A percentile compares a stretch with the other conserved stretches of the same genome.
Conservation (phyloP, 2,888 invertebrate species). For the Bellardia pandia region DNA sequence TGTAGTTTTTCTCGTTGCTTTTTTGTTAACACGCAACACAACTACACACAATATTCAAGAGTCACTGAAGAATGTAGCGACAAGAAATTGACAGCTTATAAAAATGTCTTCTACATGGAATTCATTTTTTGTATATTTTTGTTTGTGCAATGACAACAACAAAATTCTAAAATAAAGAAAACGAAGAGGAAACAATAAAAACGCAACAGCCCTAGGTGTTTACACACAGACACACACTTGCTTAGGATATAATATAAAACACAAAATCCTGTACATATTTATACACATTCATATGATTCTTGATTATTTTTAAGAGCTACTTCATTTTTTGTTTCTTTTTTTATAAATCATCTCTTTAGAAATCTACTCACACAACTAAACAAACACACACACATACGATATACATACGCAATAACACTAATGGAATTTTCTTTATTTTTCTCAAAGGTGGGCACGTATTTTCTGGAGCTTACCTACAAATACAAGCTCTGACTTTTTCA, state of each 20-base stretch:
- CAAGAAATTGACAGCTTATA: slow-evolving; percentile 82
- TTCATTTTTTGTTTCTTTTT: slow-evolving; percentile 35
- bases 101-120: slow-evolving; percentile 74
- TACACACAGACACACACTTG: background rate
- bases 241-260: background rate
- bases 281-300: slow-evolving; percentile 29
- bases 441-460: slow-evolving; percentile 64
- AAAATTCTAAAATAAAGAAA: slow-evolving; percentile 30
- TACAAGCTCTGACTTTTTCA: slow-evolving; percentile 41
- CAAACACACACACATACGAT: background rate
- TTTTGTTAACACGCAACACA: background rate
- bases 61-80: slow-evolving; percentile 69
- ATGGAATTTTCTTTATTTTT: slow-evolving; percentile 40
- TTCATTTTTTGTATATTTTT: background rate
- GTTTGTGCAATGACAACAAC: slow-evolving; percentile 15
- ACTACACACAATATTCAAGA: slow-evolving; percentile 41
- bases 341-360: slow-evolving; percentile 9
- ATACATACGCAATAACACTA: slow-evolving; percentile 18
- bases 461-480: slow-evolving; percentile 38
- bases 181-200: slow-evolving; percentile 56
- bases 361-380: slow-evolving; percentile 32
- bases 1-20: slow-evolving; percentile 30
- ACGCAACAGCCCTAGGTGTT: slow-evolving; percentile 43
- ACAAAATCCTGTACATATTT: background rate
- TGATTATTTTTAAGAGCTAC: slow-evolving; percentile 66